Evolutionary conservation across 2,888 invertebrate species (phyloP).

Genomic region (Meteorus cinctellus): DNA sequence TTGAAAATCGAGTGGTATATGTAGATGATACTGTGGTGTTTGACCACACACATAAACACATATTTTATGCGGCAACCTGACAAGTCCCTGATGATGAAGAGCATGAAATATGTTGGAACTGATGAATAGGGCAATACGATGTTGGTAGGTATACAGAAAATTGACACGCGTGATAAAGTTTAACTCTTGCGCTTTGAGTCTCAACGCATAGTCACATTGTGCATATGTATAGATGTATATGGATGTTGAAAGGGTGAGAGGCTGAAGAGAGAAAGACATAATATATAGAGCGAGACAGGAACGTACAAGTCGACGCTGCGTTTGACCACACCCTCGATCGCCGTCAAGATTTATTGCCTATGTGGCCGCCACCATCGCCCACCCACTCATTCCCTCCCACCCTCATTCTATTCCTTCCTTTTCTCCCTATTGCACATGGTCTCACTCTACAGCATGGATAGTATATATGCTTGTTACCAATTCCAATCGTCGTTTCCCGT

Average conservation of each 20-base stretch:
- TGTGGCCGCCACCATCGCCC: conserved; percentile 47
- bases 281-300: conserved; percentile 26
- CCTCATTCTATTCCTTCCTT: conserved; percentile 33
- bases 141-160: not conserved
- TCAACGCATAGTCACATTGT: conserved; percentile 12
- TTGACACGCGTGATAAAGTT: not conserved
- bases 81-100: too few species aligned
- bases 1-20: not conserved
- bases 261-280: conserved; percentile 19
- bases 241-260: conserved; percentile 37
- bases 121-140: not conserved
- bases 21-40: not conserved
- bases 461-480: conserved; percentile 62
- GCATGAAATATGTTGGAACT: not conserved
- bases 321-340: conserved; percentile 72
- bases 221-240: not conserved
- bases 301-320: conserved; percentile 58
- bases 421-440: conserved; percentile 25
- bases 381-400: conserved; percentile 45
- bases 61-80: too few species aligned
- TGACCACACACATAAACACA: not conserved
- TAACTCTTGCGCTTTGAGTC: not conserved
- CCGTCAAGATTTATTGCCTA: conserved; percentile 68
- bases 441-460: conserved; percentile 29
- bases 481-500: conserved; percentile 66